Evolutionary conservation across 2,888 invertebrate genomes (phyloP).

Genomic region (Hydropsyche betteni): DNA sequence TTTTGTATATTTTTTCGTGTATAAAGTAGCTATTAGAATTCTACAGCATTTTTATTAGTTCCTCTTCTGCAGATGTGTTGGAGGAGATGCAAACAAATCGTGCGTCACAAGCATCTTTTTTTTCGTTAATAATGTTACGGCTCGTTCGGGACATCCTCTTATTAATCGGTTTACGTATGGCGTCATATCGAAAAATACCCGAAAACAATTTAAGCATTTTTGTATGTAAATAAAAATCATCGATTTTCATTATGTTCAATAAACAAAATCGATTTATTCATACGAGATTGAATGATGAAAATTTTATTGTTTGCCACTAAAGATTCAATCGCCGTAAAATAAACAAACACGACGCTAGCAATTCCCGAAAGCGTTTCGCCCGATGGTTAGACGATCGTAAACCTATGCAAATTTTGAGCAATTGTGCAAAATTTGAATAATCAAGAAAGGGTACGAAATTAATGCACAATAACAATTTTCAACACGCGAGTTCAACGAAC

Average conservation of each 20-base stretch:
- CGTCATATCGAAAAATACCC: constrained; percentile 22
- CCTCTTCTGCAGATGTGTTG: constrained; percentile 14
- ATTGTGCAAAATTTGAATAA: too few relatives aligned
- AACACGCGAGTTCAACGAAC: too few relatives aligned
- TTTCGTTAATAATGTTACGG: background rate
- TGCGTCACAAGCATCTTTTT: constrained; percentile 33
- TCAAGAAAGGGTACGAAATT: too few relatives aligned
- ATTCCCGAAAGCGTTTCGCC: too few relatives aligned
- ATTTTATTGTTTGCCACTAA: background rate
- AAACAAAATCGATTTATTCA: constrained; percentile 18
- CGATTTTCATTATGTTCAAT: constrained; percentile 15
- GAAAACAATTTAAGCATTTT: constrained; percentile 10
- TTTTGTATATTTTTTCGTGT: constrained; percentile 4
- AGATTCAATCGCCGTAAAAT: background rate
- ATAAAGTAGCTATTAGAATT: constrained; percentile 36
- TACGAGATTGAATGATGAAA: background rate
- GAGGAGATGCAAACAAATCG: constrained; percentile 31
- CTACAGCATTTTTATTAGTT: constrained; percentile 24
- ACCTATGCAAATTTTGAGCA: too few relatives aligned
- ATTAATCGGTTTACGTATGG: constrained; percentile 25
- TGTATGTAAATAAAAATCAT: constrained; percentile 22
- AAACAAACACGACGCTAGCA: background rate
- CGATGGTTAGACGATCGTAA: too few relatives aligned
- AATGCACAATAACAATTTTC: too few relatives aligned
- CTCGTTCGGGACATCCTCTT: constrained; percentile 30